Conservation (phyloP, 2,797 vertebrate genomes). For the Picus viridis region DNA sequence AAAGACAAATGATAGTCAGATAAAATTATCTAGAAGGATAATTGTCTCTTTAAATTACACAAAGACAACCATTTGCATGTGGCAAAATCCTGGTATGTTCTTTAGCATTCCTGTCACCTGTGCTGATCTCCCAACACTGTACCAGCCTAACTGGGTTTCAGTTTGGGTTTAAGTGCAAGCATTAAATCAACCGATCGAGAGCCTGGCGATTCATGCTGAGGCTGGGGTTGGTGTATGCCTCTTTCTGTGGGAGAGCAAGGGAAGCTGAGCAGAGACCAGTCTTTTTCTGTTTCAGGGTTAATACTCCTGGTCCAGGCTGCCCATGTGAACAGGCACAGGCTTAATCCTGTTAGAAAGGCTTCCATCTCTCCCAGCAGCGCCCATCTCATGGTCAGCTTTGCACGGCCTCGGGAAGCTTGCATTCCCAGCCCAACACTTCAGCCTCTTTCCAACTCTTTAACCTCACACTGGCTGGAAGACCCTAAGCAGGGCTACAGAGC, state of each 20-base stretch:
- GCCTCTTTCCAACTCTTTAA: not conserved
- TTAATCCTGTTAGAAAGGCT: not conserved
- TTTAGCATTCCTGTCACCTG: not conserved
- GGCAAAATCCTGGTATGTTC: not conserved
- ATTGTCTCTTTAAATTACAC: conserved; percentile 2
- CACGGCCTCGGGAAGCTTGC: accelerated
- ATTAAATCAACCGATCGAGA: not conserved
- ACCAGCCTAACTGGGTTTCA: not conserved
- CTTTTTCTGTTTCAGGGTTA: not conserved
- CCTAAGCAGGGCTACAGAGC: not conserved
- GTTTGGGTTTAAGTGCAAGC: not conserved
- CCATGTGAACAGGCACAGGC: not conserved
- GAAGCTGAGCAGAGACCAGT: not conserved
- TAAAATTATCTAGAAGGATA: conserved; percentile 23
- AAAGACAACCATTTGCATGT: not conserved
- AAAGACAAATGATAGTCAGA: conserved; percentile 31
- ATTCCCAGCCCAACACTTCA: not conserved
- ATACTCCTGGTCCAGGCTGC: not conserved
- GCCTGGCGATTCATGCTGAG: not conserved
- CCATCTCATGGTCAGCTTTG: not conserved
- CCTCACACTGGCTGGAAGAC: accelerated
- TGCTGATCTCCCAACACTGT: not conserved
- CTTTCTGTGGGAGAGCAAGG: not conserved
- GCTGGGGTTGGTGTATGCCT: not conserved
- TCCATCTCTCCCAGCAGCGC: not conserved